phyloP scores from a whole-genome alignment of 2,797 vertebrate species.

The Tragopan temminckii region DNA sequence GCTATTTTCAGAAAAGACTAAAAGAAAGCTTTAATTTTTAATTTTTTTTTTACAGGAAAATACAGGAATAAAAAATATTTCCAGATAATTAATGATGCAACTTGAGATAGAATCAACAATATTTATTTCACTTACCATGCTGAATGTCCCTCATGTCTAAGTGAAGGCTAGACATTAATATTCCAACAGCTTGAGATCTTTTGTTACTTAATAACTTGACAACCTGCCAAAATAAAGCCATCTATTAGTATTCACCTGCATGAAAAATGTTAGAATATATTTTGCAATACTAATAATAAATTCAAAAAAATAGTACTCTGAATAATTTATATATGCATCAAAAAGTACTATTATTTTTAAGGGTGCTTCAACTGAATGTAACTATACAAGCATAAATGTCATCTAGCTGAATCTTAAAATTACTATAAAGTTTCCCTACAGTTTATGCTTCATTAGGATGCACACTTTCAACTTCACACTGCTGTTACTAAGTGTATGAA shows the following conservation, averaged over 20 bases:
- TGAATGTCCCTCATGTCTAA: conserved; percentile 99
- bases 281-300: not conserved
- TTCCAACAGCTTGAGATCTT: conserved; percentile 97
- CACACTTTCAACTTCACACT: conserved; percentile 3
- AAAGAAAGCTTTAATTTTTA: not conserved
- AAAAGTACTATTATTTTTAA: not conserved
- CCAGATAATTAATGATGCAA: not conserved
- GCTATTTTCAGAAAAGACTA: not conserved
- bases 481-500: conserved; percentile 40
- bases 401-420: not conserved
- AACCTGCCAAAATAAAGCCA: conserved; percentile 83
- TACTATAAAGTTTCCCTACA: not conserved
- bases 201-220: conserved; percentile 97
- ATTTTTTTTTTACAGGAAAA: not conserved
- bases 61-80: not conserved
- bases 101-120: not conserved
- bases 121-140: conserved; percentile 86
- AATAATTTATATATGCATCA: not conserved
- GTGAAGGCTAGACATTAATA: conserved; percentile 99
- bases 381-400: not conserved
- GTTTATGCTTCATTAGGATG: not conserved
- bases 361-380: not conserved
- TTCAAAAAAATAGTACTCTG: not conserved
- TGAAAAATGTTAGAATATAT: not conserved
- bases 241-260: conserved; percentile 28